These are phyloP conservation scores for Tiliqua scincoides DNA, from an alignment of 2,113 vertebrate species.

Conservation along the genomic window DNA sequence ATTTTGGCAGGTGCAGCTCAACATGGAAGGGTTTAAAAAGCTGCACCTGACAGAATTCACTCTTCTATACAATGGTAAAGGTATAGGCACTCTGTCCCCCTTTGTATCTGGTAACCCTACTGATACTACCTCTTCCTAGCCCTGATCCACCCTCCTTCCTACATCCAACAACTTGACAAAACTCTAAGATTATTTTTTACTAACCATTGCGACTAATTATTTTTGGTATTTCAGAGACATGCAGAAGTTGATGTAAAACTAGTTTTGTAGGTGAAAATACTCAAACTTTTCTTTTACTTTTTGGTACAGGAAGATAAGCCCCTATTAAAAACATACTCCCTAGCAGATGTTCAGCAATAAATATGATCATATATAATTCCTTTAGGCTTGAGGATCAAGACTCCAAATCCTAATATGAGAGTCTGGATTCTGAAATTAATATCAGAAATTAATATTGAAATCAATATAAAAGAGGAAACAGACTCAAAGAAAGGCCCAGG, in stretches of 20 bases:
- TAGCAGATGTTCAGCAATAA: background rate
- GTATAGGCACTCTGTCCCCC: too few relatives aligned
- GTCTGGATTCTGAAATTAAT: background rate
- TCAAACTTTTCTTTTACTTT: background rate
- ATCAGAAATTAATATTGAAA: constrained; percentile 18
- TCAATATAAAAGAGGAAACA: constrained; percentile 17
- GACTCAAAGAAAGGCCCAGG: background rate
- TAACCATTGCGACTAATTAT: background rate
- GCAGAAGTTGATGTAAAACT: background rate
- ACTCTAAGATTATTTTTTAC: background rate
- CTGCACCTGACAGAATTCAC: too few relatives aligned
- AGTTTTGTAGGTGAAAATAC: background rate
- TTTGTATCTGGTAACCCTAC: too few relatives aligned
- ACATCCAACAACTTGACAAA: background rate
- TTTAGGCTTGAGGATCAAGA: background rate
- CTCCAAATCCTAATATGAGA: background rate
- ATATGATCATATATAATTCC: background rate
- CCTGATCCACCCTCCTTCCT: too few relatives aligned
- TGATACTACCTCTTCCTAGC: too few relatives aligned
- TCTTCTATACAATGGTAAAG: too few relatives aligned
- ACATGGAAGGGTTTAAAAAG: too few relatives aligned
- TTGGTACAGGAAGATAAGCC: background rate
- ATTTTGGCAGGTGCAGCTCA: too few relatives aligned
- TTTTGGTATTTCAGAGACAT: background rate
- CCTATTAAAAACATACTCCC: background rate